Percentiles rank a stretch among this genome's conserved stretches.
Conservation (phyloP, 2,113 vertebrate genomes). For the Centropus unirufus region DNA sequence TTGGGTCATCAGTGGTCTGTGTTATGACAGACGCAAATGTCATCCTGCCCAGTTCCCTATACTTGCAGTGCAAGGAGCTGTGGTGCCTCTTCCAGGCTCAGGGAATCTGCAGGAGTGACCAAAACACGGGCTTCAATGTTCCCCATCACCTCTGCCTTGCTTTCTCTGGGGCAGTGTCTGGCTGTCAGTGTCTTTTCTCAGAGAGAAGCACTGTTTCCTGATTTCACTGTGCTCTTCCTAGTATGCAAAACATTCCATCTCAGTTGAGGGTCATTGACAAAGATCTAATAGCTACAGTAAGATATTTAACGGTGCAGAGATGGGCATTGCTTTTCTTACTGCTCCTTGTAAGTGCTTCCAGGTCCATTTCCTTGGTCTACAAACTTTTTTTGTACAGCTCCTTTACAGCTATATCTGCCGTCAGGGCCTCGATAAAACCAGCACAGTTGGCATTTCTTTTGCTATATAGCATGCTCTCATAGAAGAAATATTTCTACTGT, state of each 20-base stretch:
- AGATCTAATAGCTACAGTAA: background rate
- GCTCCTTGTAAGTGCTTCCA: background rate
- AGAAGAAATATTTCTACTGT: background rate
- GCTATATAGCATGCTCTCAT: background rate
- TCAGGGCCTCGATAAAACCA: background rate
- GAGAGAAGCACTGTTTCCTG: background rate
- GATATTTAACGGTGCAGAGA: background rate
- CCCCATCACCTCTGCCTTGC: accelerated
- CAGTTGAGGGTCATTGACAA: background rate
- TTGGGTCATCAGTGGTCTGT: background rate
- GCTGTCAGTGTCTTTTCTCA: background rate
- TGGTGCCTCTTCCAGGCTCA: background rate
- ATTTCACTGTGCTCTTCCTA: background rate
- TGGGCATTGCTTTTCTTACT: background rate
- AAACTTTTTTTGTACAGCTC: background rate
- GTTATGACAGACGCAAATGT: background rate
- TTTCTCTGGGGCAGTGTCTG: background rate
- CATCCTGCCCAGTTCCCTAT: background rate
- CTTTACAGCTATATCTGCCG: background rate
- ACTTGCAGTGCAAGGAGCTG: background rate
- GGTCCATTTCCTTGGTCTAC: background rate
- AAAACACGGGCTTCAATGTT: background rate
- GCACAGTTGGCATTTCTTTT: background rate
- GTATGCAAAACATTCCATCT: background rate
- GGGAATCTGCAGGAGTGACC: background rate